These are phyloP conservation scores for Sylvietta virens DNA, from an alignment of 2,113 vertebrate species.

Conservation along the genomic window DNA sequence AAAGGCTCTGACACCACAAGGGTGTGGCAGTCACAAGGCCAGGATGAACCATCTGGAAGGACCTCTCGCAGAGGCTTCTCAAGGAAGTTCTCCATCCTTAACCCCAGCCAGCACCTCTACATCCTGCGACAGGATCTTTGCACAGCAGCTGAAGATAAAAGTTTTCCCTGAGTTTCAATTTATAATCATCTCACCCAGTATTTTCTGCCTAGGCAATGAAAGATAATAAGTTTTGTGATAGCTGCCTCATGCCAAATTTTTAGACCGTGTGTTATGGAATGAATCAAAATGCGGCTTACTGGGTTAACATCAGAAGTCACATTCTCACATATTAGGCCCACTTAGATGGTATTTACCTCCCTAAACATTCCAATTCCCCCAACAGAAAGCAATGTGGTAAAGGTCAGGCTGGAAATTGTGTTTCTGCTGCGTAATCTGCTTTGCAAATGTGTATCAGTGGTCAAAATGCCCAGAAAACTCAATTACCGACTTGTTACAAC, in stretches of 20 bases:
- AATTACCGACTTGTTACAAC: slow-evolving; percentile 64
- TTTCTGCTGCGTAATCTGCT: slow-evolving; percentile 61
- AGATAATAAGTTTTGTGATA: slow-evolving; percentile 53
- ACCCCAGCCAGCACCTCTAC: not conserved
- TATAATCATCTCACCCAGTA: slow-evolving; percentile 33
- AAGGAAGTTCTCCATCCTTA: not conserved
- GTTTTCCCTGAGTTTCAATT: slow-evolving; percentile 51
- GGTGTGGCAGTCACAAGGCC: rapidly evolving
- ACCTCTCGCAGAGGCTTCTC: not conserved
- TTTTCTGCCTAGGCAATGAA: slow-evolving; percentile 59
- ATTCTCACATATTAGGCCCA: slow-evolving; percentile 18
- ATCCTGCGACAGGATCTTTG: not conserved
- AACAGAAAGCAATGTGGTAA: slow-evolving; percentile 28
- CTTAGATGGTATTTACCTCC: not conserved
- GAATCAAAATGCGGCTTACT: slow-evolving; percentile 51
- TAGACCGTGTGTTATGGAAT: slow-evolving; percentile 55
- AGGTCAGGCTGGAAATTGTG: slow-evolving; percentile 56
- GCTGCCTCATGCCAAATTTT: slow-evolving; percentile 55
- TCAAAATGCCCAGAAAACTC: slow-evolving; percentile 72
- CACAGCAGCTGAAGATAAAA: not conserved
- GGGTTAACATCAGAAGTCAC: slow-evolving; percentile 27
- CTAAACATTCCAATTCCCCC: slow-evolving; percentile 48
- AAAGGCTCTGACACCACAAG: not conserved
- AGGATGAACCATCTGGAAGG: not conserved
- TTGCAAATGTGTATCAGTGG: slow-evolving; percentile 65